Evolutionary conservation across 2,888 invertebrate species (phyloP), one percentile per base, ranked within the genome.

Genomic region (Anagyrus pseudococci): DNA sequence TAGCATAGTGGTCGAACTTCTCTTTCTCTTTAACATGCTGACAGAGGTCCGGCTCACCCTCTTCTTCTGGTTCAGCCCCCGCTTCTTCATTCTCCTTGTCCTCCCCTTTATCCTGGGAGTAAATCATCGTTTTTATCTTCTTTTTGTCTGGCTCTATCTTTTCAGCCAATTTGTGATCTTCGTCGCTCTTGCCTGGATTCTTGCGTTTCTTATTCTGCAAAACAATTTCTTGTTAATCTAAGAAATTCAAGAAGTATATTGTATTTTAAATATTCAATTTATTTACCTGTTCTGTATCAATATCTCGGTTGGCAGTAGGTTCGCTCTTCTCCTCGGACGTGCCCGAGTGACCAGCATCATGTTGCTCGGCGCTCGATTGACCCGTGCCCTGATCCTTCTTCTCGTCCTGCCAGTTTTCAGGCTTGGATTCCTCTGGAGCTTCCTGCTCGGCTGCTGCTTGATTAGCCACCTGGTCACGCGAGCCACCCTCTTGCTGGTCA

Each of bases 1-100:
- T 78, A 69, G 89, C 88, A 76, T 93, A 90, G 58, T 89, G 85
- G 74, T 92, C 90, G 67, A 86, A 85, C 62, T 88, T 86, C 65
- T 90, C 89, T 0, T 91, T 88, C 69, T 93, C 90, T 73, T 90
- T 89, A 2, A 96, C 89, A 76, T 96, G 95, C 76, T 95, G 91
- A 80, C 90, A 94, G 66, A 91, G 86, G 63, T 92, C 90, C 3
- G 83, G 77, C 19, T 82, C 72, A 3, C 69, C 70, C 6, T 70
- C 65, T 4, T 72, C 67, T 6, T 63, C 58, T 2, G 3, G 56
- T 67, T 1, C 81, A 78, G 1, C 66, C 74, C 61, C 64, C 43
- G 58, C 63, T 17, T 63, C 67, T 17, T 84, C 81, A 47, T 81
- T 77, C 67, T 83, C 81, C 67, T 83, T 81, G 44, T 86, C 83